Base-by-base conservation (phyloP, 2,113 vertebrate genomes). In the Eurypyga helias region DNA sequence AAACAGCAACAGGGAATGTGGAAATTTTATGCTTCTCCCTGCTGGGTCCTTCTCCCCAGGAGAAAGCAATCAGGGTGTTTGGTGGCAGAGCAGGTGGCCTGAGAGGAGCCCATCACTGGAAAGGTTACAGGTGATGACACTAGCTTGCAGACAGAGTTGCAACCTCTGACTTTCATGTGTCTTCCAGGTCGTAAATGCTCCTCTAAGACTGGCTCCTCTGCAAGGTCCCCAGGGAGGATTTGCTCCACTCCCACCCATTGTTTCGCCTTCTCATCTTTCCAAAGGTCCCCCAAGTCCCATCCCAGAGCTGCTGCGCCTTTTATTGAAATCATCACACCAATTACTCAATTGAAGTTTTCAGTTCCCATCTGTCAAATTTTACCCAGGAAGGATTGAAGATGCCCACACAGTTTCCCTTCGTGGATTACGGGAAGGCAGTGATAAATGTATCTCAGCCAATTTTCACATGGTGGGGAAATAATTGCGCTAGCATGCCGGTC, bases 401-500 rank as follows among this genome's bases (percentile, higher is more conserved):
- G 41, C 34, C 46, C 36, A 55, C 34, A 11, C 38, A 7, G 6
- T 41, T 89, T 89, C 38, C 64, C 16, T 86, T 49, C 9, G 1
- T 5, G 1, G 36, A 70, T 69, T 52, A 48, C 0, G 0, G 70
- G 87, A 41, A 65, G 28, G 45, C 73, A 62, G 19, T 1, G 0
- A 62, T 13, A 49, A 61, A 79, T 8, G 2, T 14, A 66, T 25
- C 51, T 49, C 67, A 73, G 48, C 0, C 3, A 54, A 4, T 45
- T 76, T 65, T 65, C 49, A 34, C 49, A 9, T 1, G 41, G 18
- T 2, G 5, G 13, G 26, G 48, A 87, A 83, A 72, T 52, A 51
- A 64, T 7, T 17, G 66, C 3, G 2, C 43, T 31, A 55, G 9
- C 48, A 41, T 2, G 0, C 0, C 0, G n/a, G 48, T 14, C 28